Conservation (phyloP, 1,140 invertebrate genomes). For the Drosophila guanche region DNA sequence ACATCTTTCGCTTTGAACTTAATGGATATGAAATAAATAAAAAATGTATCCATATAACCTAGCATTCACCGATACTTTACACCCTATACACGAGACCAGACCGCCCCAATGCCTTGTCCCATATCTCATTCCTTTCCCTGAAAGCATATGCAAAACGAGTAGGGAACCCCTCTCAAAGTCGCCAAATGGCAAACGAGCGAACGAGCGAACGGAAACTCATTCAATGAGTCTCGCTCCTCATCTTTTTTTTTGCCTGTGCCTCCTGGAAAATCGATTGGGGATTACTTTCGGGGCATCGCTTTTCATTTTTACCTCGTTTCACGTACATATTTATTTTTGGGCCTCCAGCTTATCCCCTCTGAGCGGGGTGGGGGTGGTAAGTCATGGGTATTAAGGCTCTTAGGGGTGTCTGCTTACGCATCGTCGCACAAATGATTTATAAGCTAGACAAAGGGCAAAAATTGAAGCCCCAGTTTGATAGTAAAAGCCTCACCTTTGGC, state of each 20-base stretch:
- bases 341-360: conserved; percentile 47
- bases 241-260: conserved; percentile 47
- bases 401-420: conserved; percentile 62
- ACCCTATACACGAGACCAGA: conserved; percentile 30
- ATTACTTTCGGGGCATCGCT: conserved; percentile 70
- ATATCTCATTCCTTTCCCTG: neutral
- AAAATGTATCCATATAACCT: conserved; percentile 65
- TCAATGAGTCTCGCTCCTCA: conserved; percentile 65
- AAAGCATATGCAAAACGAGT: conserved; percentile 52
- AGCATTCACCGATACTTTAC: too few species aligned
- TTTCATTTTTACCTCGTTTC: conserved; percentile 78
- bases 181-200: conserved; percentile 55
- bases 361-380: neutral
- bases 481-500: conserved; percentile 5
- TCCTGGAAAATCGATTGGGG: conserved; percentile 70
- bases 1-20: conserved; percentile 77
- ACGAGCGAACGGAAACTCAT: conserved; percentile 54
- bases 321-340: conserved; percentile 70
- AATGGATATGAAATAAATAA: conserved; percentile 81
- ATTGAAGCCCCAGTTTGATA: conserved; percentile 53
- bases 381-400: conserved; percentile 34
- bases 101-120: conserved; percentile 2
- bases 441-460: conserved; percentile 73
- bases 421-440: conserved; percentile 78
- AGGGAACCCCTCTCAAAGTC: conserved; percentile 55